Evolutionary conservation across 2,797 vertebrate genomes (phyloP), one percentile per base, ranked within the genome.

Genomic region (Sparus aurata): DNA sequence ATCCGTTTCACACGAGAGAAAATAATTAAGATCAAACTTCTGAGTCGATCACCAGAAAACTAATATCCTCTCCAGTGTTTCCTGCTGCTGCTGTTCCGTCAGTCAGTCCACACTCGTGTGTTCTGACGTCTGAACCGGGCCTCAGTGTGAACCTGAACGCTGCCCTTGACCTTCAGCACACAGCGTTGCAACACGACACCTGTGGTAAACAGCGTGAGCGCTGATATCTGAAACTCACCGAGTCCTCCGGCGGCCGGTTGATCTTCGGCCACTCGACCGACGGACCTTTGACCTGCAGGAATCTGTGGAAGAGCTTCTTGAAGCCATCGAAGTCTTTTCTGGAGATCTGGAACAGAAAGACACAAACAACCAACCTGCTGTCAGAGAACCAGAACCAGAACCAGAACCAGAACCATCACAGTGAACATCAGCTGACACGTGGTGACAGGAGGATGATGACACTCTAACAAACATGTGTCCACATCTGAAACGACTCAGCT

Each of bases 181-280:
- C 11, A 17, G 30, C 18, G 30, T 0, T 52, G 58, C 18, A 27
- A 55, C 63, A 47, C 30, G 45, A 66, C 20, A 47, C 47, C 23
- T 1, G 64, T 18, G 65, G 30, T 22, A 41, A 80, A 50, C 49
- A n/a, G 49, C 3, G 27, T 27, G 65, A 50, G 38, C 5, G 41
- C 1, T 11, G 47, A 13, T 18, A 10, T 50, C 0, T 10, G 47
- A 13, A 2, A 93, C 97, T 97, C 90, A 99, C 98, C 77, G 95
- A 96, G 82, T 97, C 97, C 91, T 98, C 97, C 0, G 98, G 98
- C 22, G 97, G 97, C 75, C 96, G 96, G 90, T 96, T 96, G 86
- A 99, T 99, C 95, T 97, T 98, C 23, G 93, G 94, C 98, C 98
- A 99, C 79, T 99, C 97, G 13, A 99, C 96, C 47, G 97, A 94